Base-by-base conservation (phyloP, 2,113 vertebrate genomes). In the Struthidea cinerea region DNA sequence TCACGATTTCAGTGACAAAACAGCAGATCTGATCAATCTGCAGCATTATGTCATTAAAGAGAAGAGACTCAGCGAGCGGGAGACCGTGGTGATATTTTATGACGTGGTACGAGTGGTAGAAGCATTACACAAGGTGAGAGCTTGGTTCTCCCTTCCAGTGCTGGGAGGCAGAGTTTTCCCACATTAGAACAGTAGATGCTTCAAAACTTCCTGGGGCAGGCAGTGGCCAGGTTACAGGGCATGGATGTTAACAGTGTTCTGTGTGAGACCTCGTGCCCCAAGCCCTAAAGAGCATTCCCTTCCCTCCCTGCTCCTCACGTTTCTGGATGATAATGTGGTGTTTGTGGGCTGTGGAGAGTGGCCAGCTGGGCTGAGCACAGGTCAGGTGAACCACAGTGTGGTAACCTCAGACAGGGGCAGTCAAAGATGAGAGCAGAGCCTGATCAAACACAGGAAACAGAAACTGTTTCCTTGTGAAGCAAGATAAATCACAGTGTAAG, bases 1-100 rank as follows among this genome's bases (percentile, higher is more conserved):
- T 20, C 99, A 99, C 0, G 99, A 99, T 97, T 99, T 99, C 97
- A 99, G 99, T 7, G 99, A 99, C 98, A 99, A 99, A 97, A 99
- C 99, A 0, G 99, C 99, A 2, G 99, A 99, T 97, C 98, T 99
- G 92, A 99, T 99, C 97, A 99, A 99, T 96, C 98, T 99, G 80
- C 99, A 99, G 98, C 99, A 99, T 97, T 99, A 99, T 4, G 99
- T 99, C 95, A 99, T 99, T 93, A 99, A 99, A 91, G 99, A 99
- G 97, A 99, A 99, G 96, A 96, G 99, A 23, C 98, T 99, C 28
- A 99, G 99, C 1, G 99, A 99, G 97, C 97, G 99, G 10, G 99
- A 99, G 97, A 99, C 99, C 0, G 99, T 99, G 7, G 99, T 99
- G 96, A 99, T 99, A 96, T 99, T 99, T 97, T 99, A 99, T 16